These are phyloP conservation scores for Phylloscopus trochiloides DNA, from an alignment of 2,113 vertebrate genomes.

Conservation along the genomic window DNA sequence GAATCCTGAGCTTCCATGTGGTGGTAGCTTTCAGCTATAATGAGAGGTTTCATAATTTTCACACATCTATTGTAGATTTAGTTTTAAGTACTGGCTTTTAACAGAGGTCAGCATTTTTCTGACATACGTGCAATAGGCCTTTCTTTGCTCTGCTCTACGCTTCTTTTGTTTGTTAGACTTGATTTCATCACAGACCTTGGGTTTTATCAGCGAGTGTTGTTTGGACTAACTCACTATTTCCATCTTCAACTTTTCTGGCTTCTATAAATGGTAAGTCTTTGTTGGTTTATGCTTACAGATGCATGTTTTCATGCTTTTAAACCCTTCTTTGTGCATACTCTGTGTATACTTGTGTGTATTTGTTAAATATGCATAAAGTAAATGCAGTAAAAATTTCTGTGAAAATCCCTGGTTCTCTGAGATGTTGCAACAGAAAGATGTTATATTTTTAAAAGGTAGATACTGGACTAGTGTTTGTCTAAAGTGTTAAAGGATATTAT, in stretches of 20 bases:
- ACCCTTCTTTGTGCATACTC: not conserved
- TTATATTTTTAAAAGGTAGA: not conserved
- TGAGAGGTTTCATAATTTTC: not conserved
- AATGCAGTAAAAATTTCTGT: not conserved
- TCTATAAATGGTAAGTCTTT: not conserved
- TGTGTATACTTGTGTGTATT: not conserved
- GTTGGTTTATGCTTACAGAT: not conserved
- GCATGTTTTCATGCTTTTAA: not conserved
- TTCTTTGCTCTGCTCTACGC: not conserved
- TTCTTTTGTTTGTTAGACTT: conserved; percentile 45
- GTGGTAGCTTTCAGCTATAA: not conserved
- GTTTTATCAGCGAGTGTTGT: conserved; percentile 43
- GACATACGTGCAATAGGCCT: not conserved
- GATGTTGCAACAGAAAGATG: not conserved
- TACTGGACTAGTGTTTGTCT: not conserved
- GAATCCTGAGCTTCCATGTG: not conserved
- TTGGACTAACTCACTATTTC: conserved; percentile 28
- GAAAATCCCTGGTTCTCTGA: not conserved
- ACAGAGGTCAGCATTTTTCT: not conserved
- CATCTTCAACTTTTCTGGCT: conserved; percentile 18
- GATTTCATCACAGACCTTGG: conserved; percentile 62
- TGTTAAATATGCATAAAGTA: not conserved
- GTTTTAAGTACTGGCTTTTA: not conserved
- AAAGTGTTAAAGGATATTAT: not conserved
- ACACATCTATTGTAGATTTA: not conserved